Evolutionary conservation across 2,113 vertebrate species (phyloP).

Genomic region (Dryoscopus gambensis): DNA sequence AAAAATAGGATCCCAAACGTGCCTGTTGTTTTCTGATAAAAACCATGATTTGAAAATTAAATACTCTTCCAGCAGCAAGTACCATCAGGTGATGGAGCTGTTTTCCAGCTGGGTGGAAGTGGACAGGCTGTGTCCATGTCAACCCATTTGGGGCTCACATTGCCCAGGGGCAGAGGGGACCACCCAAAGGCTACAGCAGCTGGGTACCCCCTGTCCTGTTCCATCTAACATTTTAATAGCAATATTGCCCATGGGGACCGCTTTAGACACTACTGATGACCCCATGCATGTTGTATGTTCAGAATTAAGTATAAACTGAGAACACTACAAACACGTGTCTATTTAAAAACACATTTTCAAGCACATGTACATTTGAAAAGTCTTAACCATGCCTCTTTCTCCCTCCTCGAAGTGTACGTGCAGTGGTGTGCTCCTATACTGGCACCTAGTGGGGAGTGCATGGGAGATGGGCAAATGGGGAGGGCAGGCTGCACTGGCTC

Average conservation of each 20-base stretch:
- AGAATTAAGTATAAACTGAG: not conserved
- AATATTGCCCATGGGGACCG: no score
- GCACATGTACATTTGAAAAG: not conserved
- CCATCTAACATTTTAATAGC: not conserved
- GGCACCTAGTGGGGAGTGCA: constrained; percentile 68
- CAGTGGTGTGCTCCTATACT: constrained; percentile 41
- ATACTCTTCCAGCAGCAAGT: not conserved
- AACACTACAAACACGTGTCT: not conserved
- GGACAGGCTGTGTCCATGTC: not conserved
- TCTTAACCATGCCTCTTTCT: not conserved
- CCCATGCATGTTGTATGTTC: not conserved
- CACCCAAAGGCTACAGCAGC: not conserved
- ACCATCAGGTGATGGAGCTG: accelerated
- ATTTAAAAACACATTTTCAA: not conserved
- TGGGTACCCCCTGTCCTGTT: not conserved
- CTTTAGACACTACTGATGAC: not conserved
- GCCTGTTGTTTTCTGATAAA: not conserved
- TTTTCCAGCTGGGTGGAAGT: not conserved
- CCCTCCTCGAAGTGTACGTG: accelerated
- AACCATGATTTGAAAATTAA: not conserved
- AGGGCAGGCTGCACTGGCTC: not conserved
- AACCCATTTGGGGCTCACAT: accelerated
- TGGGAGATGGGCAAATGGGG: not conserved
- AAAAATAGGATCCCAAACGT: not conserved
- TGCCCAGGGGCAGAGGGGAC: not conserved